Percentiles rank a stretch among this genome's conserved stretches.
Conservation (phyloP, 2,888 invertebrate genomes). For the Archaeoteleia sp. region DNA sequence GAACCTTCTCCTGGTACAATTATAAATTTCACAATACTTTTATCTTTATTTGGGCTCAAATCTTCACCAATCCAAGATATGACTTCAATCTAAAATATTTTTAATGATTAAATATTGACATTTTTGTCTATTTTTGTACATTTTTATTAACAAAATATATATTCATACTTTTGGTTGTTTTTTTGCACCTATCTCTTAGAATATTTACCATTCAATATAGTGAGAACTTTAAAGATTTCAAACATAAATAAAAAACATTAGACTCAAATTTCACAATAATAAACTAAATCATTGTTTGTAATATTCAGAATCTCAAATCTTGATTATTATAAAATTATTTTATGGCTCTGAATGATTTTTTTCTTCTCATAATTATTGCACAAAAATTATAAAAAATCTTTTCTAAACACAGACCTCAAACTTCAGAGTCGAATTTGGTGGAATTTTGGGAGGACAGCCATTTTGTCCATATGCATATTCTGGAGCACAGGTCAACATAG, state of each 20-base stretch:
- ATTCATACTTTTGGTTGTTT: background rate
- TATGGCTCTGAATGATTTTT: too few relatives aligned
- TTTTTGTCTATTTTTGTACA: conserved; percentile 1
- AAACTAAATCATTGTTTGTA: too few relatives aligned
- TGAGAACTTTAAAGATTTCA: too few relatives aligned
- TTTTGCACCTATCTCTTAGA: too few relatives aligned
- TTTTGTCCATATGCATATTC: conserved; percentile 92
- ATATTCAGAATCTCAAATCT: too few relatives aligned
- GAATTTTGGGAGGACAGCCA: conserved; percentile 92
- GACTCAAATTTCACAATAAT: too few relatives aligned
- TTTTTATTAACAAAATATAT: conserved; percentile 11
- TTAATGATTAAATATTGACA: conserved; percentile 12
- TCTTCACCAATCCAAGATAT: conserved; percentile 93
- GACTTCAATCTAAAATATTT: conserved; percentile 84
- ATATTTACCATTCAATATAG: too few relatives aligned
- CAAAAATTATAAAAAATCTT: conserved; percentile 9
- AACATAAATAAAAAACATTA: too few relatives aligned
- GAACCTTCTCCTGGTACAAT: conserved; percentile 83
- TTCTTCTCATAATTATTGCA: too few relatives aligned
- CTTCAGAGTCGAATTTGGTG: conserved; percentile 89
- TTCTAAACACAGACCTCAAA: conserved; percentile 82
- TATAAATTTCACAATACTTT: conserved; percentile 85
- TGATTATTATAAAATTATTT: conserved; percentile 16
- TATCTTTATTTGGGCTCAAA: conserved; percentile 88
- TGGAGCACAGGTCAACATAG: conserved; percentile 88